Evolutionary conservation across 2,113 vertebrate species (phyloP), one percentile per base, ranked within the genome.

Genomic region (Nycticorax nycticorax): DNA sequence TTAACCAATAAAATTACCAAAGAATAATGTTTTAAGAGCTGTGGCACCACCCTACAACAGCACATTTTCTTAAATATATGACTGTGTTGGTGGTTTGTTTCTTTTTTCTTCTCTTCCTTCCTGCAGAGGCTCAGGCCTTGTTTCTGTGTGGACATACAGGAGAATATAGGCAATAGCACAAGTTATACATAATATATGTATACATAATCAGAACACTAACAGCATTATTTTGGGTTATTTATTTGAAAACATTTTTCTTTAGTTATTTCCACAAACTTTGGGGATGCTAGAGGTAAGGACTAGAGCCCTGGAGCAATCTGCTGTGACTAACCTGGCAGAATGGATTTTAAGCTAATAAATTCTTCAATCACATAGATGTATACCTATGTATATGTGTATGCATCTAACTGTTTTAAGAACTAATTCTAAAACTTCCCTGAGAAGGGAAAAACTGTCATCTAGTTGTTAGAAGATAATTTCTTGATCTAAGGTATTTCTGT

Each of bases 1-100:
- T 97, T 92, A 95, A 63, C 21, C 37, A 83, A 91, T 74, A 71
- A 83, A 95, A 82, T 81, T 84, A 69, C 63, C 39, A 67, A 93
- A 85, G 9, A 79, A 67, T 50, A 74, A 82, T 74, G 27, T 78
- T 87, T 80, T 90, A 32, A 32, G 39, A 85, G 14, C 30, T 74
- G 15, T 85, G 33, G 14, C 48, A 62, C 7, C 59, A 33, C 33
- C 30, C 13, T 30, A 39, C 10, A 83, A 41, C 27, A 85, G 15
- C 26, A 43, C 33, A 35, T 77, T 86, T 96, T 66, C 59, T 87
- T 50, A 71, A 88, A 37, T 35, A 9, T 30, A 7, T 43, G 6
- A 45, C 13, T 71, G 3, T 18, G 67, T 23, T 13, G 5, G 12
- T 52, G 3, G 1, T 66, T 59, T 55, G 2, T 48, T 57, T 66